Conservation (phyloP, 2,113 vertebrate species). For the Willisornis vidua region DNA sequence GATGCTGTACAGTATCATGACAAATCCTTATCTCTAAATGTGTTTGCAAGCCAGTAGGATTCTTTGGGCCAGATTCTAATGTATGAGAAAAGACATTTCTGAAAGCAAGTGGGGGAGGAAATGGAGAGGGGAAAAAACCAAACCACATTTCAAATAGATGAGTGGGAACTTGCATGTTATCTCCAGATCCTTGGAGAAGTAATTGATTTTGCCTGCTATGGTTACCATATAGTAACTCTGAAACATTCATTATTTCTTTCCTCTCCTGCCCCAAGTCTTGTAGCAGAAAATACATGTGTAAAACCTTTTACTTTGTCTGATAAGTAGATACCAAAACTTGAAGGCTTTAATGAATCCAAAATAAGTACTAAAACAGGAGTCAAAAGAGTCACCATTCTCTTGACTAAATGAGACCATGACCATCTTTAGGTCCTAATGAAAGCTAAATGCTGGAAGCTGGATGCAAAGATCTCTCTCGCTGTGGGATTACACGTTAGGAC, state of each 20-base stretch:
- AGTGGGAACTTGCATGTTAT: conserved; percentile 33
- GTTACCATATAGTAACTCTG: conserved; percentile 36
- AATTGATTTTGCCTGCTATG: conserved; percentile 64
- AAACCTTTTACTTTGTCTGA: conserved; percentile 43
- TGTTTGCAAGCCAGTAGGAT: not conserved
- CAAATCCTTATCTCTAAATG: not conserved
- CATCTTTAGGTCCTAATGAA: not conserved
- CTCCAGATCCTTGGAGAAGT: conserved; percentile 30
- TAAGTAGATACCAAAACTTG: conserved; percentile 43
- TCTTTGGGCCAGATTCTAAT: not conserved
- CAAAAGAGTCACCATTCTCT: not conserved
- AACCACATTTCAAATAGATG: not conserved
- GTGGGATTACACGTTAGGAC: not conserved
- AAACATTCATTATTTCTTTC: conserved; percentile 59
- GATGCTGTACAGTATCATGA: not conserved
- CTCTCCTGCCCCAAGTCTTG: conserved; percentile 16
- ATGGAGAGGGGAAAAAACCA: not conserved
- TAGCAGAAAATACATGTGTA: conserved; percentile 27
- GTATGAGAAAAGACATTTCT: conserved; percentile 13
- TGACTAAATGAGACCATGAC: not conserved
- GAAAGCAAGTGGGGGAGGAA: not conserved
- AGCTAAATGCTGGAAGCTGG: not conserved
- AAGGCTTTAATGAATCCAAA: conserved; percentile 46
- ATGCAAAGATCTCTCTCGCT: not conserved
- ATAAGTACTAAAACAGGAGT: not conserved